Evolutionary conservation across 2,113 vertebrate species (phyloP).

Genomic region (Peromyscus leucopus): DNA sequence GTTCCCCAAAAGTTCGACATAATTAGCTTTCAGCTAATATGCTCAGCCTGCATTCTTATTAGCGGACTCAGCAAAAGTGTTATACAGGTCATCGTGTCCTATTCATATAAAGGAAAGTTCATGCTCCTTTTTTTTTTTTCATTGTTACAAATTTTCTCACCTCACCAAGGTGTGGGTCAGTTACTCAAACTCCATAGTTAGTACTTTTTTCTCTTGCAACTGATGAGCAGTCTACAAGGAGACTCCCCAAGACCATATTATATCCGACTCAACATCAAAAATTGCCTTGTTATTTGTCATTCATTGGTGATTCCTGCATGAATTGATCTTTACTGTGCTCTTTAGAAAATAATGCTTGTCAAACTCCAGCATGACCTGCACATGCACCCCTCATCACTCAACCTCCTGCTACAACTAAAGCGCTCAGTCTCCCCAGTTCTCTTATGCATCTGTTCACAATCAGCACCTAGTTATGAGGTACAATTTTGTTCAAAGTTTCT

Average conservation of each 20-base stretch:
- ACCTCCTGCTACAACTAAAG: background rate
- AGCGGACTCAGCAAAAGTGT: background rate
- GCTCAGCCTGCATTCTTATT: background rate
- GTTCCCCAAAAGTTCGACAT: background rate
- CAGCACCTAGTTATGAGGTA: background rate
- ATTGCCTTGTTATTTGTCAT: background rate
- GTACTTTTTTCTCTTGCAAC: background rate
- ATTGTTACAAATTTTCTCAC: background rate
- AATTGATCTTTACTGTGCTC: background rate
- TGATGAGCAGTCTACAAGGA: background rate
- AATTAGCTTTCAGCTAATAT: background rate
- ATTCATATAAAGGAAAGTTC: background rate
- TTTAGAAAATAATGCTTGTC: constrained; percentile 5
- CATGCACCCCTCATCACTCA: background rate
- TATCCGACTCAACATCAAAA: background rate
- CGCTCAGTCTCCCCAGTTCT: background rate
- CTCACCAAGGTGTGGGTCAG: background rate
- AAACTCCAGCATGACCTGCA: background rate
- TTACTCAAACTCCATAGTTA: background rate
- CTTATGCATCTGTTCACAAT: background rate
- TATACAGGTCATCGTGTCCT: background rate
- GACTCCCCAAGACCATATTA: background rate
- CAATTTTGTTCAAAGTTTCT: constrained; percentile 19
- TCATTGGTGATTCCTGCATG: background rate
- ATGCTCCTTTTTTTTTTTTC: background rate